Evolutionary conservation across 2,797 vertebrate species (phyloP).

Genomic region (Leptodactylus fallax): DNA sequence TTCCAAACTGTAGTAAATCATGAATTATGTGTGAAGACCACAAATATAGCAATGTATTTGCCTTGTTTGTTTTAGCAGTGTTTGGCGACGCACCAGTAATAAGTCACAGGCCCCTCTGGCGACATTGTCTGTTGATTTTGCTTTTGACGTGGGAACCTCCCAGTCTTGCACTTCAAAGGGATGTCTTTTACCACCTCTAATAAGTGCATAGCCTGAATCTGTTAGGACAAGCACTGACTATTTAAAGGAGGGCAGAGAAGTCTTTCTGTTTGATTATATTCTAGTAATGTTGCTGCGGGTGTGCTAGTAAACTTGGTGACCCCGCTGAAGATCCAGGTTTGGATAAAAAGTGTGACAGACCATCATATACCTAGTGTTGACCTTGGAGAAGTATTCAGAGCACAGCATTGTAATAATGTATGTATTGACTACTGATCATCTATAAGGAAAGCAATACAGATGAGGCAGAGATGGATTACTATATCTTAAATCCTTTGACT

Average conservation of each 20-base stretch:
- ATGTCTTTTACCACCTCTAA: slow-evolving; percentile 44
- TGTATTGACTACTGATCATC: neutral
- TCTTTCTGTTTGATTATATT: slow-evolving; percentile 32
- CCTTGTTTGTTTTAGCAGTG: slow-evolving; percentile 1
- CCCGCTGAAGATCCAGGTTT: neutral
- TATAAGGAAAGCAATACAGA: no score
- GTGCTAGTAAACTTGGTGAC: slow-evolving; percentile 29
- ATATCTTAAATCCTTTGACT: neutral
- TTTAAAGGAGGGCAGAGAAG: slow-evolving; percentile 31
- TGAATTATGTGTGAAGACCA: neutral
- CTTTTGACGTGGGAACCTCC: slow-evolving; percentile 49
- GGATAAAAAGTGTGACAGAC: neutral
- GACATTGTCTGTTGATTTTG: slow-evolving; percentile 34
- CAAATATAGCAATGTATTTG: neutral
- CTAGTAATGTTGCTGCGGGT: slow-evolving; percentile 18
- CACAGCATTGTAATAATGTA: neutral
- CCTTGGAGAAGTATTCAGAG: no score
- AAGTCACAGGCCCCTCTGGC: neutral
- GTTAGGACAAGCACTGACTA: slow-evolving; percentile 18
- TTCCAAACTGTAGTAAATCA: neutral
- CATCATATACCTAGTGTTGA: neutral
- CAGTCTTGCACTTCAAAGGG: slow-evolving; percentile 46
- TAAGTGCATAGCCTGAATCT: slow-evolving; percentile 29
- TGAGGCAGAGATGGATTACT: neutral
- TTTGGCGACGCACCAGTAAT: slow-evolving; percentile 9